A percentile compares a stretch with the other conserved stretches of the same genome.
Evolutionary conservation across 2,113 vertebrate genomes (phyloP).

Genomic region (Taxidea taxus): DNA sequence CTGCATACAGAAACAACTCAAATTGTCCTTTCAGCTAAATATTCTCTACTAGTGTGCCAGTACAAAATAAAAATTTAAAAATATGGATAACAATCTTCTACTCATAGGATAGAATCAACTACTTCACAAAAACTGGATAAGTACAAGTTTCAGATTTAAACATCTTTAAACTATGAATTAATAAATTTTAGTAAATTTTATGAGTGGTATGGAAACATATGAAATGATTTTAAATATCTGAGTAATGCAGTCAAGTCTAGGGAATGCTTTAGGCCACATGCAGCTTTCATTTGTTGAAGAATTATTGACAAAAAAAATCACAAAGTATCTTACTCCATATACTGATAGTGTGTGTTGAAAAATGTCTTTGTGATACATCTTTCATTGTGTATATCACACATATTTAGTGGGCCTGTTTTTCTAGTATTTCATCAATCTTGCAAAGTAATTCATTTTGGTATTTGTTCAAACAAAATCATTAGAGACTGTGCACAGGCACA

Average conservation of each 20-base stretch:
- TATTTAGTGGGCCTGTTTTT: neutral
- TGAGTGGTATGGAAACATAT: neutral
- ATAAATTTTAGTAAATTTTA: neutral
- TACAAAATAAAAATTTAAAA: conserved; percentile 11
- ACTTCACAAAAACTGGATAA: neutral
- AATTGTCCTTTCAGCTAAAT: conserved; percentile 7
- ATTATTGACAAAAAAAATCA: conserved; percentile 24
- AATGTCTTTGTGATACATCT: neutral
- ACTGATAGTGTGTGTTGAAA: neutral
- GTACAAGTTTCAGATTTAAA: neutral
- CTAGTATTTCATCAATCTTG: neutral
- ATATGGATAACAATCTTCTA: neutral
- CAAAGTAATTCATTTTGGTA: neutral
- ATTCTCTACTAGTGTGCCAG: neutral
- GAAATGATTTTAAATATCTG: neutral
- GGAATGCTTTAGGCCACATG: neutral
- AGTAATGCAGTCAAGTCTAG: neutral
- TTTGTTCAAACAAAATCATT: neutral
- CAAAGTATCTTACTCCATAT: neutral
- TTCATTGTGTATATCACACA: neutral
- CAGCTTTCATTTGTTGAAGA: neutral
- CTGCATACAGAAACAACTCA: neutral
- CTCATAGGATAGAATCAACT: neutral
- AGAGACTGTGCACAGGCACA: neutral
- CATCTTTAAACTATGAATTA: neutral